Evolutionary conservation across 2,113 vertebrate species (phyloP).

Genomic region (Neotoma lepida): DNA sequence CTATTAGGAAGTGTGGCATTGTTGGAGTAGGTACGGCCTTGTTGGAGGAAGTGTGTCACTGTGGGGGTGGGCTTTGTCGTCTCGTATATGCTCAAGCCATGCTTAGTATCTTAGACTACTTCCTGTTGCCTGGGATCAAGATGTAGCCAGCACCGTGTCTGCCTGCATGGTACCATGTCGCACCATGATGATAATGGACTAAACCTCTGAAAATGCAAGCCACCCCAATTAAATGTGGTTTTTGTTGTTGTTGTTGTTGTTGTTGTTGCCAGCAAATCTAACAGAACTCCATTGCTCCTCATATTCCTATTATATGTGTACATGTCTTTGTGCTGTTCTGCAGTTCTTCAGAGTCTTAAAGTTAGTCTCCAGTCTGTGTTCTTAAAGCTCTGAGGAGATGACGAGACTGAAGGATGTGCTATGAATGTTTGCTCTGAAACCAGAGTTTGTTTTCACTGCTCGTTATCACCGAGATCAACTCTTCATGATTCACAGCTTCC

Average conservation of each 20-base stretch:
- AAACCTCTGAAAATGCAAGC: too few species aligned
- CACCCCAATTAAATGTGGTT: too few species aligned
- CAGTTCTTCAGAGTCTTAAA: not conserved
- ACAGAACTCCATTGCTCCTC: not conserved
- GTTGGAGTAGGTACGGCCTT: too few species aligned
- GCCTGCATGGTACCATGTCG: not conserved
- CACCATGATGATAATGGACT: not conserved
- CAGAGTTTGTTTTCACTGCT: not conserved
- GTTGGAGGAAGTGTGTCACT: too few species aligned
- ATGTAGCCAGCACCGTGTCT: not conserved
- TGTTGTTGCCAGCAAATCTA: not conserved
- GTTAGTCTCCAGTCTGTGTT: not conserved
- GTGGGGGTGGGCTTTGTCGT: not conserved
- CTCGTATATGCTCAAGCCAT: not conserved
- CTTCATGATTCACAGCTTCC: not conserved
- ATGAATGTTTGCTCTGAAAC: not conserved
- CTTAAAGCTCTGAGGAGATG: not conserved
- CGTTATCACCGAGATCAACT: not conserved
- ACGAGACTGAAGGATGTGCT: not conserved
- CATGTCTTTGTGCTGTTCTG: not conserved
- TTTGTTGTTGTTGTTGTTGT: not conserved
- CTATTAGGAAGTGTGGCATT: not conserved
- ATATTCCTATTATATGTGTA: not conserved
- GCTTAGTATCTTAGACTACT: not conserved
- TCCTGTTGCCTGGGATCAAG: not conserved